Evolutionary conservation across 2,888 invertebrate genomes (phyloP), one percentile per base, ranked within the genome.

Genomic region (Candidula unifasciata): DNA sequence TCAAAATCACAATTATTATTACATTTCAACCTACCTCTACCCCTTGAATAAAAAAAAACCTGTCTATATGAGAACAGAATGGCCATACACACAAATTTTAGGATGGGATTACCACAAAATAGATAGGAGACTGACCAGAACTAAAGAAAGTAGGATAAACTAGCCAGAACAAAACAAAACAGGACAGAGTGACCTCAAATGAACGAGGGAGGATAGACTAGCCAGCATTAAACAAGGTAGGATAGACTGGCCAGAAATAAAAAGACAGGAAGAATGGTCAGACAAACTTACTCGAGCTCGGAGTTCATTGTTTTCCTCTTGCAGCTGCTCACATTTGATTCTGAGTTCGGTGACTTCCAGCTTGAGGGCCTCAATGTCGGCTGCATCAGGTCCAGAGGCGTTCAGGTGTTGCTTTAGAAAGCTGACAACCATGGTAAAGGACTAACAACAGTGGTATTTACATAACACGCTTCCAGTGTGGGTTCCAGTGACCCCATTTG

Each of bases 301-400:
- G 66, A 93, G 90, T 79, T 93, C 93, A 85, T 85, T 89, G 86
- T 92, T 93, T 85, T 93, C 93, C 84, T 93, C 93, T 78, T 91
- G 89, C 21, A 93, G 88, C 85, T 91, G 90, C 88, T 93, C 93
- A 81, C 89, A 87, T 86, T 93, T 92, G 79, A 92, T 91, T 83
- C 92, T 87, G 52, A 94, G 90, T 88, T 93, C 93, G 74, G 92
- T 90, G 24, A 94, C 92, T 87, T 94, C 93, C 35, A 93, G 88
- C 88, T 93, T 93, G 66, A 94, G 87, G 18, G 93, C 92, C 87
- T 94, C 94, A 0, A 93, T 92, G 89, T 93, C 94, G n/a, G 93
- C 93, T 71, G 92, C 91, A 85, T 93, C 93, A 71, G 94, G 93
- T 18, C 93, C 93, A 35, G 90, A 89, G 8, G 91, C 92, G 57